Conservation (phyloP, 2,797 vertebrate genomes). For the Syncerus caffer region DNA sequence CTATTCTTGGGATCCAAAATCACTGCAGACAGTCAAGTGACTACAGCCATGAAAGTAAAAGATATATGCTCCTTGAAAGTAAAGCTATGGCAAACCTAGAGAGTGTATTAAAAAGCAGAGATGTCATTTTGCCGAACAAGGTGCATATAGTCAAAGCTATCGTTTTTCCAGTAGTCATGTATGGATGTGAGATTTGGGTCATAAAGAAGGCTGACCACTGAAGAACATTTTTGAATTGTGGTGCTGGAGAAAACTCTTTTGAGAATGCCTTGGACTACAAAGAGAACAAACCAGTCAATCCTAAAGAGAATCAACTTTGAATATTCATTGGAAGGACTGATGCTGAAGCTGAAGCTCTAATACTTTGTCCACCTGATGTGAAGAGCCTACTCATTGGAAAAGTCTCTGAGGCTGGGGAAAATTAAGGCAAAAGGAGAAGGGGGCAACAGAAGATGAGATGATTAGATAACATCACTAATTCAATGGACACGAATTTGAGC, state of each 20-base stretch:
- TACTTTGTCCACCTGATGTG: not conserved
- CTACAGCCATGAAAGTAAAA: not conserved
- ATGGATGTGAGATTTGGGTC: not conserved
- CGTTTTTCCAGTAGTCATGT: not conserved
- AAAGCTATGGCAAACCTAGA: not conserved
- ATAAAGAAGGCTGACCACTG: not conserved
- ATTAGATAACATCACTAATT: not conserved
- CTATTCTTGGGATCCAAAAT: not conserved
- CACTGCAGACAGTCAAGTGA: not conserved
- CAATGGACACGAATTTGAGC: not conserved
- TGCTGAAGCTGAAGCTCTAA: not conserved
- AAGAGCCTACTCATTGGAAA: not conserved
- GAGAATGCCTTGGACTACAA: not conserved
- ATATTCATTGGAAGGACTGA: not conserved
- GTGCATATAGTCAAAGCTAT: not conserved
- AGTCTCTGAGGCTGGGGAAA: not conserved
- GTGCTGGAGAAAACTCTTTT: not conserved
- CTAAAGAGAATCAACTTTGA: not conserved
- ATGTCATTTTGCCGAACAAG: not conserved
- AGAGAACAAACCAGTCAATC: not conserved
- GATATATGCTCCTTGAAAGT: not conserved
- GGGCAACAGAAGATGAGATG: not conserved
- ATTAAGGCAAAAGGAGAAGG: not conserved
- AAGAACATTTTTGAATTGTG: not conserved
- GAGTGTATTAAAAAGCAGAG: not conserved